Base-by-base conservation (phyloP, 1,140 invertebrate species). In the Musca domestica region DNA sequence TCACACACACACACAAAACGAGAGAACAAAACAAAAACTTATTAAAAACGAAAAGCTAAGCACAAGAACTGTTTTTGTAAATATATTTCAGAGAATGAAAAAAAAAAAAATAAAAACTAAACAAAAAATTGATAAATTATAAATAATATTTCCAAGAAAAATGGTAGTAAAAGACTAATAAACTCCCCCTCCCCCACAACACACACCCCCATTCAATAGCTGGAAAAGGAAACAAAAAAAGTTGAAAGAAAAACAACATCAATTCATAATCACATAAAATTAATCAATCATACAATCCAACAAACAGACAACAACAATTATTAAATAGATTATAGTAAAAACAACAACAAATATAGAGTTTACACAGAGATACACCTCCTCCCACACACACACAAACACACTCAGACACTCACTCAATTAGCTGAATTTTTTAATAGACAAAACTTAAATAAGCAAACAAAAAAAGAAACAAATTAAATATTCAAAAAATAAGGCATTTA, bases 131-230 rank as follows among this genome's bases (percentile, higher is more conserved):
- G 23, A 58, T 30, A 30, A 30, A 30, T 4, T 10, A 41, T 9
- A 9, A 9, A 41, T 10, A 41, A 41, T 12, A 41, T 41, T 41
- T 41, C 34, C 34, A 61, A 30, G 30, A 61, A 61, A 61, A 61
- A n/a, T 61, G 56, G 56, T 61, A 61, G 56, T 61, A 61, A n/a
- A n/a, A 61, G 56, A 61, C 56, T 61, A 61, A 34, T 27, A 61
- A 41, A 22, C 10, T 19, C 2, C 34, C 5, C 34, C 34, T 10
- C 34, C 34, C 34, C 34, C 34, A 5, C 4, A 41, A 7, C 2
- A 41, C 4, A 41, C 34, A 10, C 34, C 34, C 34, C 34, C 10
- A 10, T 12, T 2, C 34, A 5, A 34, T 30, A 58, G n/a, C 3
- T 30, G 10, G 6, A 61, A 34, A 10, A 34, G 2, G 15, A 51